These are phyloP conservation scores for Elgaria multicarinata DNA, from an alignment of 2,113 vertebrate genomes.

Conservation along the genomic window DNA sequence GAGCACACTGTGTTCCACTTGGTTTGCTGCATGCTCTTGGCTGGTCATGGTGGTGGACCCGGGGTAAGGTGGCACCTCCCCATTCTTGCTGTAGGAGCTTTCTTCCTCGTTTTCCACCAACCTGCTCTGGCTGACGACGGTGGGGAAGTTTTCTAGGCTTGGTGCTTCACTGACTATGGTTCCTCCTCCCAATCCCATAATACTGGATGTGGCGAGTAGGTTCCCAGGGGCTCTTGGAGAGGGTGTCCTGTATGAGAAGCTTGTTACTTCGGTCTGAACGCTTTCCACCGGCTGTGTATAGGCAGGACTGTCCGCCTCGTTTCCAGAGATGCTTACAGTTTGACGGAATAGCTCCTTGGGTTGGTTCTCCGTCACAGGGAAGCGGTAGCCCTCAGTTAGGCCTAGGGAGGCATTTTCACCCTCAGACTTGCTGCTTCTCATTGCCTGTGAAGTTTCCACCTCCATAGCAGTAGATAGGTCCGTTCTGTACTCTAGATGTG, in stretches of 20 bases:
- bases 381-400: not conserved
- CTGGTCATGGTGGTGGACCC: not conserved
- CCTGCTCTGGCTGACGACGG: not conserved
- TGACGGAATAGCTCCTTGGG: not conserved
- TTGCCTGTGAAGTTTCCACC: not conserved
- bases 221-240: not conserved
- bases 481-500: rapidly evolving
- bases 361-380: not conserved
- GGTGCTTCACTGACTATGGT: not conserved
- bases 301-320: not conserved
- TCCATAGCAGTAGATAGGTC: not conserved
- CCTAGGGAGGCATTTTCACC: not conserved
- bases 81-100: not conserved
- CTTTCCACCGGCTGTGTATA: not conserved
- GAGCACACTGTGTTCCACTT: not conserved
- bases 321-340: not conserved
- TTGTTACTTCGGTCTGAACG: not conserved
- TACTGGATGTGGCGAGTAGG: not conserved
- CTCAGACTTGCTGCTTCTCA: not conserved
- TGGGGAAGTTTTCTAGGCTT: not conserved
- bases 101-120: not conserved
- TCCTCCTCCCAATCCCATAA: not conserved
- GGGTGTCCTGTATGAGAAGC: too few species aligned
- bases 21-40: not conserved
- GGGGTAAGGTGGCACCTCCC: not conserved